Evolutionary conservation across 2,113 vertebrate genomes (phyloP), one percentile per base, ranked within the genome.

Genomic region (Lepisosteus osseus): DNA sequence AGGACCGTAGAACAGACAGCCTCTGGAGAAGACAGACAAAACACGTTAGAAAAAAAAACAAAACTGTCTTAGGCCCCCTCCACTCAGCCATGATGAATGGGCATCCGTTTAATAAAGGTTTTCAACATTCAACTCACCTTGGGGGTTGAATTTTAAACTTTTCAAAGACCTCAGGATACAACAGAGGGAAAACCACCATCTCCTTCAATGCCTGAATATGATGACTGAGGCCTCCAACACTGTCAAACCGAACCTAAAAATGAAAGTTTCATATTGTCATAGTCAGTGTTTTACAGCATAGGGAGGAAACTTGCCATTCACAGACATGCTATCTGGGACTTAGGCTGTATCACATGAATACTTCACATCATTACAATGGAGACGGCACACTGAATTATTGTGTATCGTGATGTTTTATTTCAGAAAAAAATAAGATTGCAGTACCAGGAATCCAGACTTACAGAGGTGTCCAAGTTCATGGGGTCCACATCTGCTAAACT

Each of bases 131-230:
- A 9, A 85, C 86, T 79, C 87, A 99, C 97, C 97, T 95, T 74
- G 97, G 97, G 78, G 97, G 97, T 73, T 99, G 97, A 82, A 99
- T 99, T 92, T 96, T 99, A 86, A 99, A 99, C 86, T 92, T 97
- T 85, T 99, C 96, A 92, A 99, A 99, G 80, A 99, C 89, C 87
- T 99, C 97, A 15, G 97, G 96, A 78, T 99, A 99, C 59, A 99
- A 87, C 81, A 99, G 92, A 67, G 97, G 97, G 84, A 99, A 99
- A 74, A 99, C 95, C 6, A 99, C 96, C 97, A 99, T 99, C 90
- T 99, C 97, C 82, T 99, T 99, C 57, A 99, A 92, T 67, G 97
- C 95, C 85, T 97, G 94, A 74, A 99, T 97, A 82, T 99, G 97
- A 86, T 94, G 92, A 74, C 93, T 92, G 80, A 99, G 91, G 73